Percentiles rank a stretch among this genome's conserved stretches.
Evolutionary conservation across 1,140 invertebrate genomes (phyloP).

Genomic region (Batillaria attramentaria): DNA sequence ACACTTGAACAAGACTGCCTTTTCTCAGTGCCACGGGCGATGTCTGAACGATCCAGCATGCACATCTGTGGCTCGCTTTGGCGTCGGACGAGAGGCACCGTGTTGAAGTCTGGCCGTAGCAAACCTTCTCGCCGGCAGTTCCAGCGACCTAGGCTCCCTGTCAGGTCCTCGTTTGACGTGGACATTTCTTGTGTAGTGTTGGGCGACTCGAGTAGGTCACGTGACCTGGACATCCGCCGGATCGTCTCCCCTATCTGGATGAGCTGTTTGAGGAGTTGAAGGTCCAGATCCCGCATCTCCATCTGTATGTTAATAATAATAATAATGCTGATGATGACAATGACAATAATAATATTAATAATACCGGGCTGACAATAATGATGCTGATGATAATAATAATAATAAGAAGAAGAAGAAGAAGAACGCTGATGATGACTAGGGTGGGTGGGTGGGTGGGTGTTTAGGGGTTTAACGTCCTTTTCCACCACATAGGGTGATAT

Average conservation of each 20-base stretch:
- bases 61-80: constrained; percentile 26
- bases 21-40: background rate
- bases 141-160: background rate
- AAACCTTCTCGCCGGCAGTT: background rate
- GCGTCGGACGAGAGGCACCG: constrained; percentile 10
- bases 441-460: too few species aligned
- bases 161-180: constrained; percentile 11
- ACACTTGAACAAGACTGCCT: background rate
- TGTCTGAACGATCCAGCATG: background rate
- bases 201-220: background rate
- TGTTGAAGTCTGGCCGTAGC: background rate
- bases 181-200: constrained; percentile 13
- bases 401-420: too few species aligned
- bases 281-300: constrained; percentile 21
- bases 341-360: too few species aligned
- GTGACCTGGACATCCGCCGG: background rate
- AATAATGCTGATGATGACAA: too few species aligned
- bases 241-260: constrained; percentile 22
- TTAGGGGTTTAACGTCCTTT: too few species aligned
- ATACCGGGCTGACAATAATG: too few species aligned
- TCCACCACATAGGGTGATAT: too few species aligned
- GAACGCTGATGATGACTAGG: too few species aligned
- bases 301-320: too few species aligned
- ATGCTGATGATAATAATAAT: too few species aligned
- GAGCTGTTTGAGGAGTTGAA: constrained; percentile 21